Conservation (phyloP, 2,113 vertebrate genomes). For the Tachycineta bicolor region DNA sequence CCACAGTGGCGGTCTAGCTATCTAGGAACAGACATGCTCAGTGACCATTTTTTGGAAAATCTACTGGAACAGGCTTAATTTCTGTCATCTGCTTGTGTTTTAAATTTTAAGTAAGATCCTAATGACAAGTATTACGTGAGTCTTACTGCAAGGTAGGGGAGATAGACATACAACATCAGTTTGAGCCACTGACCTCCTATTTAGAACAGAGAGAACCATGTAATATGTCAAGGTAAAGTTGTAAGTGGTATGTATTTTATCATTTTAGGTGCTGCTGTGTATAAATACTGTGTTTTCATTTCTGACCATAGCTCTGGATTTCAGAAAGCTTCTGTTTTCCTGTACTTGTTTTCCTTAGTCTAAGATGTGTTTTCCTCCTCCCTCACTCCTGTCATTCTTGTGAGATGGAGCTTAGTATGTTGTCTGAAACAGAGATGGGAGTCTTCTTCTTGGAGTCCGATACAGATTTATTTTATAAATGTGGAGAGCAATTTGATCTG, state of each 20-base stretch:
- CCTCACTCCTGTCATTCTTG: not conserved
- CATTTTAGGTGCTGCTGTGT: not conserved
- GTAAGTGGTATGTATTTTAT: not conserved
- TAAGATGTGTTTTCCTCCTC: not conserved
- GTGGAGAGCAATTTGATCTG: not conserved
- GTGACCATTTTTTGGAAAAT: not conserved
- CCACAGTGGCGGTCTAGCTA: accelerated
- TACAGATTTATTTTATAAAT: not conserved
- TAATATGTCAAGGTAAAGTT: not conserved
- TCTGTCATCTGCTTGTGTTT: not conserved
- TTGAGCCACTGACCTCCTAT: not conserved
- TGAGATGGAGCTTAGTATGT: not conserved
- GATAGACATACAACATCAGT: not conserved
- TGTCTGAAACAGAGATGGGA: not conserved
- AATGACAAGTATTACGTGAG: not conserved
- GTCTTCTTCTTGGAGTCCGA: not conserved
- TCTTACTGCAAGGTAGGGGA: not conserved
- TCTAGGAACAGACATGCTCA: not conserved
- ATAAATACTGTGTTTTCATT: not conserved
- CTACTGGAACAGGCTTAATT: not conserved
- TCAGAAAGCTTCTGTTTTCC: not conserved
- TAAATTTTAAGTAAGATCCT: not conserved
- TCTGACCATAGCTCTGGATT: not conserved
- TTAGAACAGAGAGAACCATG: not conserved
- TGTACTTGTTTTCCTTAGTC: not conserved